phyloP scores from a whole-genome alignment of 2,888 invertebrate genomes.

The Dicyrtomina minuta region DNA sequence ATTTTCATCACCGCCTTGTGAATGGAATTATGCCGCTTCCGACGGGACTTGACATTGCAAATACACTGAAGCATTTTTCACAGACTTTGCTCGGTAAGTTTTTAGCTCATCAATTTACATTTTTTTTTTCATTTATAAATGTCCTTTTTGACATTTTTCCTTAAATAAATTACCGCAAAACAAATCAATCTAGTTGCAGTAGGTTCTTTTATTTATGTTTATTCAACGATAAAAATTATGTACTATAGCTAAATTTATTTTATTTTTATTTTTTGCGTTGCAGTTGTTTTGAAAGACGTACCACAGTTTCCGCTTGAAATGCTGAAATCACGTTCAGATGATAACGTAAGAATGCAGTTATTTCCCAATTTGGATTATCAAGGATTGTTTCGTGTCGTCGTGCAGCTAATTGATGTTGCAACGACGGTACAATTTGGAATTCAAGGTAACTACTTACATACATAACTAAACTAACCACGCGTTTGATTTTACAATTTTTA shows the following conservation, averaged over 20 bases:
- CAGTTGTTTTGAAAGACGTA: slow-evolving; percentile 95
- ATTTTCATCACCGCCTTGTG: slow-evolving; percentile 88
- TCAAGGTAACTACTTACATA: slow-evolving; percentile 64
- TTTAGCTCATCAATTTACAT: neutral
- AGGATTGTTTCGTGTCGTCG: slow-evolving; percentile 87
- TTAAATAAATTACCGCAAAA: no score
- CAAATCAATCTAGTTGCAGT: no score
- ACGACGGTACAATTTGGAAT: slow-evolving; percentile 86
- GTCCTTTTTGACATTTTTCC: no score
- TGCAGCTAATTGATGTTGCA: slow-evolving; percentile 89
- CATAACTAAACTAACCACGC: no score
- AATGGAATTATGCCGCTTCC: slow-evolving; percentile 90
- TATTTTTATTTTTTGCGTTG: no score
- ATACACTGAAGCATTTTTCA: slow-evolving; percentile 96
- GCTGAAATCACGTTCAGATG: slow-evolving; percentile 82
- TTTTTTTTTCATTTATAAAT: no score
- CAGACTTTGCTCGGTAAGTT: slow-evolving; percentile 90
- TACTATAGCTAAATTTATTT: no score
- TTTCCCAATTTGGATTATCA: slow-evolving; percentile 97
- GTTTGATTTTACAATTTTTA: no score
- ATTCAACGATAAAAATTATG: no score
- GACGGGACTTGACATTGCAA: slow-evolving; percentile 92
- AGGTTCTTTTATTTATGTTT: no score
- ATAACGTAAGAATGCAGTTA: slow-evolving; percentile 80
- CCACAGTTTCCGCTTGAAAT: slow-evolving; percentile 88